Conservation (phyloP, 1,140 invertebrate species). For the Ditylenchus dipsaci region DNA sequence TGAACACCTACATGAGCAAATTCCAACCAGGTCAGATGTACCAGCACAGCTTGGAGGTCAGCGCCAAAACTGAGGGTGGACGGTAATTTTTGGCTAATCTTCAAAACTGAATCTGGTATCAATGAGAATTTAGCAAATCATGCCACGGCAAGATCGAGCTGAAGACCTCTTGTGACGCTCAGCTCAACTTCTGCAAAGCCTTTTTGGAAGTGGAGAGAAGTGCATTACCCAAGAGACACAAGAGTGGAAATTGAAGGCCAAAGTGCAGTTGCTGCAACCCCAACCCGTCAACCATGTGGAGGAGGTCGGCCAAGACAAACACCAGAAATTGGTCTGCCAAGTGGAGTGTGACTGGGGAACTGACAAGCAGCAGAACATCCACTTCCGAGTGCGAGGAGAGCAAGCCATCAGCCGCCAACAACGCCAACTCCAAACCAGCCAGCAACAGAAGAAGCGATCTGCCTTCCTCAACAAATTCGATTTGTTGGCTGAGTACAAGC, state of each 20-base stretch:
- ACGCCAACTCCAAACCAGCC: constrained; percentile 7
- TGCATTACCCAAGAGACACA: constrained; percentile 7
- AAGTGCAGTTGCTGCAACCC: constrained; percentile 31
- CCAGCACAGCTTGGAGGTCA: constrained; percentile 24
- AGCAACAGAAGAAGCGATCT: too few relatives aligned
- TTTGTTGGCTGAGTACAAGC: neutral
- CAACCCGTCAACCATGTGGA: constrained; percentile 12
- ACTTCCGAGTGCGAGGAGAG: constrained; percentile 23
- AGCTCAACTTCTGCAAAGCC: constrained; percentile 19
- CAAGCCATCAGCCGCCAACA: neutral
- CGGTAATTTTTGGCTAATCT: constrained; percentile 3
- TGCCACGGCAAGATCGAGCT: constrained; percentile 5
- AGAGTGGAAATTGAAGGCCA: constrained; percentile 24
- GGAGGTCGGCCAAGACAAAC: constrained; percentile 17
- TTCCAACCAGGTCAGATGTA: constrained; percentile 24
- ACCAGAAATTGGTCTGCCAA: constrained; percentile 17
- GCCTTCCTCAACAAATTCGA: too few relatives aligned
- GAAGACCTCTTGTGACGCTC: constrained; percentile 12
- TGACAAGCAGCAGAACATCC: constrained; percentile 31
- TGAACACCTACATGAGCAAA: constrained; percentile 13
- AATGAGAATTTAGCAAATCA: neutral
- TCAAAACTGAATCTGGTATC: too few relatives aligned
- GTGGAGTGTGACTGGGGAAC: constrained; percentile 29
- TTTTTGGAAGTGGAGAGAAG: constrained; percentile 13
- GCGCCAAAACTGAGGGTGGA: constrained; percentile 16